Conservation (phyloP, 2,113 vertebrate species). For the Aegotheles bennettii region DNA sequence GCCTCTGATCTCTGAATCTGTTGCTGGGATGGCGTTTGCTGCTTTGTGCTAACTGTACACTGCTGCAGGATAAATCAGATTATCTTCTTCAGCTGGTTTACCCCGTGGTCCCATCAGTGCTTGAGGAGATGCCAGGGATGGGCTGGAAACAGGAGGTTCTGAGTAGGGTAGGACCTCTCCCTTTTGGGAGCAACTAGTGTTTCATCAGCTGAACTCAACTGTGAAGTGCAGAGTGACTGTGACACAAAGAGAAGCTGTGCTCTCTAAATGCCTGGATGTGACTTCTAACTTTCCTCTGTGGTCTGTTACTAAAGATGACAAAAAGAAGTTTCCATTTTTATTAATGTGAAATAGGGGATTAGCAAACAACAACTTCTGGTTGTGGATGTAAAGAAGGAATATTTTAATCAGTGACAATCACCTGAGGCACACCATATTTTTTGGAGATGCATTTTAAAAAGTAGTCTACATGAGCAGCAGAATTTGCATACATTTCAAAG, state of each 20-base stretch:
- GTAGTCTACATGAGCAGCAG: neutral
- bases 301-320: neutral
- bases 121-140: neutral
- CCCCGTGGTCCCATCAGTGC: rapidly evolving
- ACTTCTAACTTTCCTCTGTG: neutral
- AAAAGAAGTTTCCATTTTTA: neutral
- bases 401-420: neutral
- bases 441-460: neutral
- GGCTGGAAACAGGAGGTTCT: neutral
- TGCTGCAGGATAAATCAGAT: neutral
- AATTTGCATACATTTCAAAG: neutral
- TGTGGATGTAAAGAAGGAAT: neutral
- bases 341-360: neutral
- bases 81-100: neutral
- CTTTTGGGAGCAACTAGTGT: neutral
- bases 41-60: neutral
- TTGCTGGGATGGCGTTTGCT: neutral
- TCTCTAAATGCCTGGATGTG: neutral
- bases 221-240: neutral
- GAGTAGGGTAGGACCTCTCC: neutral
- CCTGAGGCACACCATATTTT: neutral
- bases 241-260: neutral
- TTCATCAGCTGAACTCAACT: neutral
- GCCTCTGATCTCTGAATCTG: neutral
- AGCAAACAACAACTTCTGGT: neutral